Evolutionary conservation across 2,888 invertebrate species (phyloP), one percentile per base, ranked within the genome.

Genomic region (Lepidonotus clava): DNA sequence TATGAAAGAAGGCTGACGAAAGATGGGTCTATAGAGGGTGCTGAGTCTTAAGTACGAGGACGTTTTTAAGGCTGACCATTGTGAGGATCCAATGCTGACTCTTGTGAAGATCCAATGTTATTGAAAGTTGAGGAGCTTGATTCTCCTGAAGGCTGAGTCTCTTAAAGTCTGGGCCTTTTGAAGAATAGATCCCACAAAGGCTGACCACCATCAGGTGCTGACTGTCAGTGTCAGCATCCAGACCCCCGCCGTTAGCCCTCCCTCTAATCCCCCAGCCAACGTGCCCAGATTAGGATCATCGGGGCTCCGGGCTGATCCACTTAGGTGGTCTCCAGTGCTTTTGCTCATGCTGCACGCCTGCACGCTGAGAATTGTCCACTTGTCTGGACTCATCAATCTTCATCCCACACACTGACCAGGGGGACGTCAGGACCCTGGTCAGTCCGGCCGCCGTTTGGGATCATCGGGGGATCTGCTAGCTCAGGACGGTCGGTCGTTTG

Each of bases 241-340:
- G 4, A 56, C 14, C 56, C 4, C n/a, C 56, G 4, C 34, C 67
- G 1, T 11, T 34, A 34, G 21, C 71, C 34, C 1, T 14, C 4
- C 36, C n/a, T 38, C 34, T 38, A 71, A 34, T 38, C 71, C 34
- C 36, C 36, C 4, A 18, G 1, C 71, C 21, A 36, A 38, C 71
- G 71, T 71, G 71, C n/a, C 71, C 34, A 71, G 71, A 71, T 71
- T 71, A 38, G 71, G 71, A 71, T 71, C 71, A 71, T 71, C 71
- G 8, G 34, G 36, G 71, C 71, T 8, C 71, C 71, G 36, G 71
- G 5, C 71, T 36, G 71, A 71, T 34, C 71, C 71, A 71, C 71
- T 71, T 34, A 71, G 71, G 24, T 36, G 36, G 18, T 38, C 18
- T 11, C 28, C n/a, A n/a, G n/a, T n/a, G n/a, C n/a, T n/a, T n/a